Conservation (phyloP, 2,888 invertebrate species). For the Oligia strigilis region DNA sequence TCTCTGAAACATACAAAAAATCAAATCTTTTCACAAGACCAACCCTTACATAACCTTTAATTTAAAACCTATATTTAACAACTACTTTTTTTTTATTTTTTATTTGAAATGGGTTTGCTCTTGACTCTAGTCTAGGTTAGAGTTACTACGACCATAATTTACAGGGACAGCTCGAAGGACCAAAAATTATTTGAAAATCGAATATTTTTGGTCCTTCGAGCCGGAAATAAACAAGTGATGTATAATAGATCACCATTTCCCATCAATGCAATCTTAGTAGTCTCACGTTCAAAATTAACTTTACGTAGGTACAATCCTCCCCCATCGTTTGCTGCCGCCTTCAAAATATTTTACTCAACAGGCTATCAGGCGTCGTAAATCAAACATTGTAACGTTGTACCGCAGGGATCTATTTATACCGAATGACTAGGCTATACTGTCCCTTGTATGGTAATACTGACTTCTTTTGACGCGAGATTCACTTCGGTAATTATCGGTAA, state of each 20-base stretch:
- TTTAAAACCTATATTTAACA: neutral
- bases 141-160: neutral
- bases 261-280: conserved; percentile 20
- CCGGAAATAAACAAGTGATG: conserved; percentile 27
- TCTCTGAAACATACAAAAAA: neutral
- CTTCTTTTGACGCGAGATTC: conserved; percentile 69
- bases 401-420: conserved; percentile 83
- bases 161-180: neutral
- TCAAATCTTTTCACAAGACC: neutral
- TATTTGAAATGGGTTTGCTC: too few relatives aligned
- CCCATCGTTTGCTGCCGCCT: conserved; percentile 49
- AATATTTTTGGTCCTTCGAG: conserved; percentile 20
- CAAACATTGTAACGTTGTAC: conserved; percentile 79
- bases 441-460: conserved; percentile 62
- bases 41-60: neutral
- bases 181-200: neutral
- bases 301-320: conserved; percentile 42
- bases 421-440: conserved; percentile 78
- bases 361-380: conserved; percentile 82
- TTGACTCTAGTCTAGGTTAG: too few relatives aligned
- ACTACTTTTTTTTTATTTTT: too few relatives aligned
- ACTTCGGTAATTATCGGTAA: conserved; percentile 42
- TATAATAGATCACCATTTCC: conserved; percentile 22
- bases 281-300: conserved; percentile 44
- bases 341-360: conserved; percentile 74